Percentiles rank a stretch among this genome's conserved stretches.
Conservation (phyloP, 2,888 invertebrate genomes). For the Rhagonycha lutea region DNA sequence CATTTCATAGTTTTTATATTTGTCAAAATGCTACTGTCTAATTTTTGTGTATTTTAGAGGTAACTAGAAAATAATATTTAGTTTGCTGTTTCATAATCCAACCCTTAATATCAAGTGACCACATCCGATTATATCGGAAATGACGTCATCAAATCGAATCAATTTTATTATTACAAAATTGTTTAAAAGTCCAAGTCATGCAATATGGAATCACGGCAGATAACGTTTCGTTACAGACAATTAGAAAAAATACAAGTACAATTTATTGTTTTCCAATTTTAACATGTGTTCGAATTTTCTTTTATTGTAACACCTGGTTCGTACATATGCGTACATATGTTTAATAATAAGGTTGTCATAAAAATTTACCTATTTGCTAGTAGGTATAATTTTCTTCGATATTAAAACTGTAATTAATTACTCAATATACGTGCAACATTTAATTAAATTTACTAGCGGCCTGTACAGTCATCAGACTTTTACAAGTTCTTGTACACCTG, state of each 20-base stretch:
- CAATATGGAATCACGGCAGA: slow-evolving; percentile 21
- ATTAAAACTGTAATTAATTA: background rate
- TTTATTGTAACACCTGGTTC: background rate
- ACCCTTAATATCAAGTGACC: slow-evolving; percentile 23
- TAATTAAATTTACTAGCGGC: background rate
- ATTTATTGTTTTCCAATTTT: background rate
- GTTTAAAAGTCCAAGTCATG: slow-evolving; percentile 30
- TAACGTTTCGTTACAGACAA: slow-evolving; percentile 14
- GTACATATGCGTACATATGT: background rate
- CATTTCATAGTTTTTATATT: background rate
- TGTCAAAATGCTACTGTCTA: slow-evolving; percentile 22
- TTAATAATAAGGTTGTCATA: background rate
- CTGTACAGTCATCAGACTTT: background rate
- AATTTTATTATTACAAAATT: slow-evolving; percentile 26
- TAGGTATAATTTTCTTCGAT: background rate
- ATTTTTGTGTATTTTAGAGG: slow-evolving; percentile 3
- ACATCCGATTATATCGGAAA: slow-evolving; percentile 30
- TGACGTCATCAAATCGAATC: slow-evolving; percentile 32
- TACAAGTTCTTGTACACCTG: background rate
- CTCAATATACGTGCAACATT: background rate
- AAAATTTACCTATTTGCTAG: background rate
- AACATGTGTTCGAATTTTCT: slow-evolving; percentile 1
- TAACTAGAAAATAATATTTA: background rate
- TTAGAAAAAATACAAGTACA: background rate
- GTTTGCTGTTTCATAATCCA: background rate